phyloP scores from a whole-genome alignment of 2,797 vertebrate species.

The Sus cebifrons region DNA sequence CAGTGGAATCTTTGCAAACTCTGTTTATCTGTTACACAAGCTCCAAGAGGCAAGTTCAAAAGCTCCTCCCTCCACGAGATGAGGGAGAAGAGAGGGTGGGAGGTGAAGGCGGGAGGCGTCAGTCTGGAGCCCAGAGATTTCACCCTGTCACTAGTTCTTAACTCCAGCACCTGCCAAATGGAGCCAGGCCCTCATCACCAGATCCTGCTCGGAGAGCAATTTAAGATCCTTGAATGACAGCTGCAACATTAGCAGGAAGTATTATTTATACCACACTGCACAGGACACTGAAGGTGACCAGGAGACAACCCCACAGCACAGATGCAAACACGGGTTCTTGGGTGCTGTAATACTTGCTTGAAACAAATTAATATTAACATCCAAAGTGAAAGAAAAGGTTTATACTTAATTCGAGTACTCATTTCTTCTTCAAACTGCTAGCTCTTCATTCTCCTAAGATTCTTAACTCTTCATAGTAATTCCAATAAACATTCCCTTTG shows the following conservation, averaged over 20 bases:
- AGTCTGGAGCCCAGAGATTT: constrained; percentile 71
- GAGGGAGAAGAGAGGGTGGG: background rate
- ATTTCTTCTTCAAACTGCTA: background rate
- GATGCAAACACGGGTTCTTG: constrained; percentile 16
- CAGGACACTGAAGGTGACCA: constrained; percentile 74
- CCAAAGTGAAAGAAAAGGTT: background rate
- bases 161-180: constrained; percentile 78
- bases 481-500: background rate
- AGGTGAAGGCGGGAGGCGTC: background rate
- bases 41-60: background rate
- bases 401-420: background rate
- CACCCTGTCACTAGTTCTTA: constrained; percentile 58
- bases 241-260: constrained; percentile 85
- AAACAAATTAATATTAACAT: background rate
- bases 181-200: constrained; percentile 70
- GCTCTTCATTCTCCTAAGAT: constrained; percentile 5
- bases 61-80: background rate
- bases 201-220: constrained; percentile 77
- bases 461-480: constrained; percentile 9
- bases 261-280: constrained; percentile 81
- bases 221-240: constrained; percentile 82
- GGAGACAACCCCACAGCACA: background rate
- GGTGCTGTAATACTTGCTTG: background rate
- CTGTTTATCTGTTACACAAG: background rate
- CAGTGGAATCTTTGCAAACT: background rate